Evolutionary conservation across 2,797 vertebrate species (phyloP), one percentile per base, ranked within the genome.

Genomic region (Crenichthys baileyi): DNA sequence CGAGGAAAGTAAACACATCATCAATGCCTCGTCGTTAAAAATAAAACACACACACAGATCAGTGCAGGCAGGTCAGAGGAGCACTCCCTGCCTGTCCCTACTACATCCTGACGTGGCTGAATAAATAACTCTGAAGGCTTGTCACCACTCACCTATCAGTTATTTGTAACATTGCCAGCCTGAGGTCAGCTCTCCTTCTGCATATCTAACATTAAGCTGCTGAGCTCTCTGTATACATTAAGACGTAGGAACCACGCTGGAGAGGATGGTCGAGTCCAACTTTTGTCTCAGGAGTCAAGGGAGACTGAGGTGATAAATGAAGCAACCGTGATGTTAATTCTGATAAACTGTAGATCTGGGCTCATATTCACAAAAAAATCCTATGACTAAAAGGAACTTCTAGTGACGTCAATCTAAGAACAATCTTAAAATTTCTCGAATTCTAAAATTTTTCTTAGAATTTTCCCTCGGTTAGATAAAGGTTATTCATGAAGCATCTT

Each of bases 71-170:
- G 74, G 67, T 31, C 53, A 0, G 26, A 74, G 71, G 58, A 85
- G 87, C 72, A 73, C 68, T 75, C 78, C 77, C 76, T 85, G 81
- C 93, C 81, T 92, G 89, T 80, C 83, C 18, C 68, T 79, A 86
- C 90, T 82, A 15, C 82, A 70, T 20, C 79, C 76, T 4, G 56
- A 82, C 84, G 84, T 63, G 84, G 82, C 73, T 93, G 80, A 86
- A 85, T 90, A 88, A 92, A 94, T 91, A 93, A 60, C 60, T 73
- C 73, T 88, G 85, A 91, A 77, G 83, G 83, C 83, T 87, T 94
- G 94, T 92, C 93, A 94, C 95, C 92, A 95, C 93, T 95, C 94
- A 95, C 36, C 89, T 81, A 87, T 92, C 82, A 92, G 90, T 89
- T 94, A 94, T 95, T 90, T 92, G 87, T 88, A 92, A 90, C 82